Evolutionary conservation across 2,113 vertebrate genomes (phyloP), one percentile per base, ranked within the genome.

Genomic region (Herpailurus yagouaroundi): DNA sequence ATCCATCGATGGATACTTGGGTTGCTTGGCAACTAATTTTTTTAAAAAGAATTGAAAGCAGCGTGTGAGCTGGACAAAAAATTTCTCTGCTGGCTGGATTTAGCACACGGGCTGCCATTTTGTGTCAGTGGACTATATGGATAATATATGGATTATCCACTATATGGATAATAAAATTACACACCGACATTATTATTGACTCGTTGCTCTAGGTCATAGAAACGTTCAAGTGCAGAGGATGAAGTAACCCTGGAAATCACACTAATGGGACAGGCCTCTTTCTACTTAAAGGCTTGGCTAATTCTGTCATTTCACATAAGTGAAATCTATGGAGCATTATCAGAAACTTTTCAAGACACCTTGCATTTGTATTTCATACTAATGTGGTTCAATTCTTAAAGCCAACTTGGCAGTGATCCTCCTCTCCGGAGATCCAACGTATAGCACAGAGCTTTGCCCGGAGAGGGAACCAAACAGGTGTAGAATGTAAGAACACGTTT

Each of bases 301-400:
- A 71, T 87, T 85, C 81, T 80, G 45, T 45, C 45, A 45, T 45
- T 45, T 45, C 45, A 45, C 45, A 7, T 85, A 55, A 82, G 74
- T 64, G 74, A 88, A 94, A 76, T 91, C 87, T 87, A 76, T 91
- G 84, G 64, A 83, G n/a, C 79, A 71, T 77, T 76, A 77, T 29
- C 64, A 80, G 50, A 91, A 77, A 82, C 76, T 89, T 93, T 81
- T 63, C 10, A 52, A 38, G 66, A 90, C 33, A 81, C 55, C 15
- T 5, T 84, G 33, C 52, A 69, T 38, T 93, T 66, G 33, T 52
- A 3, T 77, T 93, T 80, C 84, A 71, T 80, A 81, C 36, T 89
- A 14, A 0, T 41, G 2, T 68, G 23, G 23, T 68, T 87, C 52
- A 90, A 63, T 74, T 69, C n/a, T 87, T 41, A 57, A 79, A 83